A percentile compares a stretch with the other conserved stretches of the same genome.
phyloP scores from a whole-genome alignment of 2,797 vertebrate species.

The Malurus splendens region DNA sequence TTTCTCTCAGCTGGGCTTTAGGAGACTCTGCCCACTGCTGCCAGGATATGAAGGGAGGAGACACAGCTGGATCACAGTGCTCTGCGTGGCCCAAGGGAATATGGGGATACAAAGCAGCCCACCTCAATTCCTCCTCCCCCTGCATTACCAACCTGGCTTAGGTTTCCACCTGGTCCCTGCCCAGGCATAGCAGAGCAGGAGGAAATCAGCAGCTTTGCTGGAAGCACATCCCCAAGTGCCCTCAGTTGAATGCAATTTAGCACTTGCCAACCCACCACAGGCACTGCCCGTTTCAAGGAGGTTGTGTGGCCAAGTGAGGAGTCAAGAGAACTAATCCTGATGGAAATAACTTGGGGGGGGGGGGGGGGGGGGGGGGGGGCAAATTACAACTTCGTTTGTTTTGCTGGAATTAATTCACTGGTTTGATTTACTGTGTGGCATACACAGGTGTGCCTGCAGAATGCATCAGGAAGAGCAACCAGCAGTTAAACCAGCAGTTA shows the following conservation, averaged over 20 bases:
- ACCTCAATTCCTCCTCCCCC: not conserved
- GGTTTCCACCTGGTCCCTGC: not conserved
- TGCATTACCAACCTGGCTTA: not conserved
- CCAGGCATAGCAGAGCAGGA: not conserved
- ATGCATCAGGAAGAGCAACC: not conserved
- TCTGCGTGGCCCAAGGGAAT: rapidly evolving
- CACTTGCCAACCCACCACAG: not conserved
- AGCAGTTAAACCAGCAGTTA: not conserved
- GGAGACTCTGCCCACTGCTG: not conserved
- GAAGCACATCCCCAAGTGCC: not conserved
- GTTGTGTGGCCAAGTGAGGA: rapidly evolving
- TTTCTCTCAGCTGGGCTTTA: not conserved
- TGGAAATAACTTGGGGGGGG: not conserved
- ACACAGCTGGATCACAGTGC: not conserved
- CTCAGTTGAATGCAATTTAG: not conserved
- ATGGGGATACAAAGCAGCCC: not conserved
- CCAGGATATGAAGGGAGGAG: not conserved
- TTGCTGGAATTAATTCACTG: not conserved
- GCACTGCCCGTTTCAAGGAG: not conserved
- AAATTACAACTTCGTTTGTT: not conserved
- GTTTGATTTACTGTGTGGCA: not conserved
- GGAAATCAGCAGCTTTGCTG: not conserved
- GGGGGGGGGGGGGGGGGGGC: too few species aligned
- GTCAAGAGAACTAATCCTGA: not conserved
- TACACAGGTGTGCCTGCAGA: not conserved